Percentiles rank a stretch among this genome's conserved stretches.
These are phyloP conservation scores for Hexactinellida sp. DNA, from an alignment of 37 sponge, comb jelly and placozoan species.

Conservation along the genomic window DNA sequence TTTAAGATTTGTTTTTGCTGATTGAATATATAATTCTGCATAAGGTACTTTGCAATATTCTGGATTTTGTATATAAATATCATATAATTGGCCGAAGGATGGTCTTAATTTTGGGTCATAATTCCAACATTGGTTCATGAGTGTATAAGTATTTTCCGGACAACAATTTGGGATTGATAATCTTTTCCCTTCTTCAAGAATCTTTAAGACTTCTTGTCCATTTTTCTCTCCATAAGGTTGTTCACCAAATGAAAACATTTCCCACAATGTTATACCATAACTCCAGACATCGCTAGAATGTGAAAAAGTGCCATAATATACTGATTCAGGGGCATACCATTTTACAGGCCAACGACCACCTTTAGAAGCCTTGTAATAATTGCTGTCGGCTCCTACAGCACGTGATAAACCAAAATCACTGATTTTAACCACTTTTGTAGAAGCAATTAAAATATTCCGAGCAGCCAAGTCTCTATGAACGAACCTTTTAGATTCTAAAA, in stretches of 20 bases:
- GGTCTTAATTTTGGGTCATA: slow-evolving; percentile 60
- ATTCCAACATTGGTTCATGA: slow-evolving; percentile 82
- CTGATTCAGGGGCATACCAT: slow-evolving; percentile 98
- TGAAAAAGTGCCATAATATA: slow-evolving; percentile 82
- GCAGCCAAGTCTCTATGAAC: slow-evolving; percentile 94
- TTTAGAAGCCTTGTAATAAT: slow-evolving; percentile 86
- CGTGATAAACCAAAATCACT: slow-evolving; percentile 97
- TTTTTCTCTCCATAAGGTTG: slow-evolving; percentile 88
- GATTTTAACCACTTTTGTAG: slow-evolving; percentile 72
- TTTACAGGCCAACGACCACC: slow-evolving; percentile 98
- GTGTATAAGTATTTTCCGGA: slow-evolving; percentile 46
- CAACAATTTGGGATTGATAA: slow-evolving; percentile 46
- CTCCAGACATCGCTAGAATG: slow-evolving; percentile 95
- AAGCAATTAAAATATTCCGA: slow-evolving; percentile 75
- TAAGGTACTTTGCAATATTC: neutral
- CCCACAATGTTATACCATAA: slow-evolving; percentile 94
- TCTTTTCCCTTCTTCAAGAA: slow-evolving; percentile 63
- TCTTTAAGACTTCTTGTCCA: slow-evolving; percentile 69
- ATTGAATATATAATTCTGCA: neutral
- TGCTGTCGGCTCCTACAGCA: slow-evolving; percentile 80
- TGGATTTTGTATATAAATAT: neutral
- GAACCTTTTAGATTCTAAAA: slow-evolving; percentile 72
- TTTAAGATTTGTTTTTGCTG: neutral
- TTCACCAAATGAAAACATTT: slow-evolving; percentile 91
- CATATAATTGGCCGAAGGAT: slow-evolving; percentile 36